Evolutionary conservation across 2,888 invertebrate species (phyloP).

Genomic region (Drosophila antonietae): DNA sequence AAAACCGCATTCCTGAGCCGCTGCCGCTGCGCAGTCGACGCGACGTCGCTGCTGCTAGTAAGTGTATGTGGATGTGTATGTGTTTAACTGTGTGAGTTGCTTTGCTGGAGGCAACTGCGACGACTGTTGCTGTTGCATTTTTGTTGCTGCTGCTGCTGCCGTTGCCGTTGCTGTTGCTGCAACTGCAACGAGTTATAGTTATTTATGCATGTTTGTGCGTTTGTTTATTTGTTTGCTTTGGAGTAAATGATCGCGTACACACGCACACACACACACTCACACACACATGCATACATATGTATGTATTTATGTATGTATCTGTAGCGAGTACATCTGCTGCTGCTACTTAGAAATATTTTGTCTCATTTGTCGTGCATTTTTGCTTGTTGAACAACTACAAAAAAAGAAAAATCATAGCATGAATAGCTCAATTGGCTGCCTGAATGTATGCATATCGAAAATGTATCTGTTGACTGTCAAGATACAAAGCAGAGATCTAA

Average conservation of each 20-base stretch:
- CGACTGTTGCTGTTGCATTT: conserved; percentile 55
- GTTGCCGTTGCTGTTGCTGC: conserved; percentile 47
- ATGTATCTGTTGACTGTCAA: conserved; percentile 15
- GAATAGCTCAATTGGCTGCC: conserved; percentile 62
- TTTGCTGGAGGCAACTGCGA: conserved; percentile 73
- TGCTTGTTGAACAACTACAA: conserved; percentile 42
- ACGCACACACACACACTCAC: conserved; percentile 38
- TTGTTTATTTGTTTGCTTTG: conserved; percentile 79
- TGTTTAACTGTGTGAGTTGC: conserved; percentile 51
- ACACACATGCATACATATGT: neutral
- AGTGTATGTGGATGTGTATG: conserved; percentile 26
- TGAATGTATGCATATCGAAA: conserved; percentile 32
- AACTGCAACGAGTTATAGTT: conserved; percentile 81
- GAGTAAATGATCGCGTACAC: conserved; percentile 80
- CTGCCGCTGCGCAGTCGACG: conserved; percentile 65
- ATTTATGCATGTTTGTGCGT: conserved; percentile 78
- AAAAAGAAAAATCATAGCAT: conserved; percentile 22
- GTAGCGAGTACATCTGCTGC: conserved; percentile 51
- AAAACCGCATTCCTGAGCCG: conserved; percentile 82
- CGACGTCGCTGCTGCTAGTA: conserved; percentile 23
- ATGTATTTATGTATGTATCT: conserved; percentile 19
- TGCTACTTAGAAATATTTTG: conserved; percentile 45
- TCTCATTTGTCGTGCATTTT: conserved; percentile 61
- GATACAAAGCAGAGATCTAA: neutral
- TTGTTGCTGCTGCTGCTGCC: conserved; percentile 37